phyloP scores from a whole-genome alignment of 2,797 vertebrate genomes.

The Halcyon leucocephala region DNA sequence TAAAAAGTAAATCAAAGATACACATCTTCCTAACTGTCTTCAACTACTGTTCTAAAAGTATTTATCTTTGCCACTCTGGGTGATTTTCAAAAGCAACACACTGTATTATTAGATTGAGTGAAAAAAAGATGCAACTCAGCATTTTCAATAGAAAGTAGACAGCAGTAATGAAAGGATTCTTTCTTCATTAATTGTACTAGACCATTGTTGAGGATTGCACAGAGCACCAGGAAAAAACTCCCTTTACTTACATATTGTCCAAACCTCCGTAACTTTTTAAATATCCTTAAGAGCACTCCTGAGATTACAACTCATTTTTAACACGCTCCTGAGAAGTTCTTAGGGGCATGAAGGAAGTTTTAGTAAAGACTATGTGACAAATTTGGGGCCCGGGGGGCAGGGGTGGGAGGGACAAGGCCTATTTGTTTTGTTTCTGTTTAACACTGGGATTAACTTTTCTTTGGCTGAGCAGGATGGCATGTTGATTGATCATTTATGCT shows the following conservation, averaged over 20 bases:
- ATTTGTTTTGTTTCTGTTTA: neutral
- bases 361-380: neutral
- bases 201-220: neutral
- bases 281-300: neutral
- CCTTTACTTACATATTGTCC: neutral
- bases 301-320: neutral
- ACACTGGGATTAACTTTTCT: neutral
- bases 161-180: neutral
- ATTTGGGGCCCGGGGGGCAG: fast-evolving
- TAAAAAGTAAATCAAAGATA: neutral
- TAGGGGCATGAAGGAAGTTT: neutral
- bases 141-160: neutral
- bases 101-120: neutral
- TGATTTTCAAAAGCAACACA: neutral
- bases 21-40: neutral
- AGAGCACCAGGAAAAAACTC: neutral
- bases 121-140: neutral
- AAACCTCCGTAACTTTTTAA: neutral
- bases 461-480: neutral
- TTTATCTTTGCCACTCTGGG: neutral
- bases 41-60: neutral
- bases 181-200: neutral
- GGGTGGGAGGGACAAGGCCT: neutral
- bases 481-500: neutral
- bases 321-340: neutral